Base-by-base conservation (phyloP, 2,113 vertebrate species). In the Prunella fulvescens region DNA sequence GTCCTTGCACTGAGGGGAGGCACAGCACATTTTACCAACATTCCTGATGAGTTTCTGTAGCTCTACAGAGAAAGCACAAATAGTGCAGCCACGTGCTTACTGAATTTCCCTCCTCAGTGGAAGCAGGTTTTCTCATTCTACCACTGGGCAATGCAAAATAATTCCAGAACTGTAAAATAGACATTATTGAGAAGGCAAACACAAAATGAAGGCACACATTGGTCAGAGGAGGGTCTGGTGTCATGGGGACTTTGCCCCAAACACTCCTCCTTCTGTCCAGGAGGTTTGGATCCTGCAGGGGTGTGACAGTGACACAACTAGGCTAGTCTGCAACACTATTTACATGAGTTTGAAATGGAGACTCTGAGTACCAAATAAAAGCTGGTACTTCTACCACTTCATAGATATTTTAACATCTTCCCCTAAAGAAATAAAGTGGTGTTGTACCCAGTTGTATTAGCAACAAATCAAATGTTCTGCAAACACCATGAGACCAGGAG, bases 161-260 rank as follows among this genome's bases (percentile, higher is more conserved):
- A 76, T 18, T 56, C 48, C 16, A 4, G 35, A 37, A 7, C 11
- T 65, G 45, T 9, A 42, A 73, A 94, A 77, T 10, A 44, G 86
- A 50, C 11, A 7, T n/a, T 17, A 10, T 1, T 35, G 31, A 44
- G 70, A 56, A 48, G 71, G 60, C 4, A 66, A 31, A 45, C 26
- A 14, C 10, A 15, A 3, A 50, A 19, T 6, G 22, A 47, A n/a
- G 10, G 26, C 18, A 6, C 17, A 13, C 0, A 0, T 1, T 50
- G 42, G 40, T 50, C 29, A 70, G 6, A 72, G 37, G 29, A 77
- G 45, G 42, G 11, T 11, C 17, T 73, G 60, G 11, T 6, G 61
- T 44, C 26, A 4, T 0, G 1, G 23, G 29, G 47, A 31, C 33
- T 11, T 35, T 73, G 9, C 44, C 10, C 40, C 60, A 10, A 12